phyloP scores from a whole-genome alignment of 2,888 invertebrate genomes.

The Tethea ocularis region DNA sequence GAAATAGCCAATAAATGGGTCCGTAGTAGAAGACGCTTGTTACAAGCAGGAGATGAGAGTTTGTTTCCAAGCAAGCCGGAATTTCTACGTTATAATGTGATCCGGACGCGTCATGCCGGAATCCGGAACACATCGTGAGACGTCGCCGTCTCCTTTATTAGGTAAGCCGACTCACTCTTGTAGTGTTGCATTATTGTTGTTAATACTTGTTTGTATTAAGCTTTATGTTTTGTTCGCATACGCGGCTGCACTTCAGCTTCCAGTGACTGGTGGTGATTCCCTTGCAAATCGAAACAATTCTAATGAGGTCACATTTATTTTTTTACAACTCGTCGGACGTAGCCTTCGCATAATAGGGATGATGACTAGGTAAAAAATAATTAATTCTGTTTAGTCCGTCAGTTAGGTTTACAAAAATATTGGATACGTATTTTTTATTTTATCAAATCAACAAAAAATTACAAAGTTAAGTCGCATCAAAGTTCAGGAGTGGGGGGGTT shows the following conservation, averaged over 20 bases:
- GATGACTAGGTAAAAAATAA: no score
- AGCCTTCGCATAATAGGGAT: no score
- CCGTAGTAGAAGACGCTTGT: conserved; percentile 28
- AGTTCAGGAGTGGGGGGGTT: no score
- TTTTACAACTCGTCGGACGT: no score
- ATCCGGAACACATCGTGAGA: conserved; percentile 20
- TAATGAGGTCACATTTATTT: no score
- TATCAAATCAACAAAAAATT: no score
- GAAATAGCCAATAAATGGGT: neutral
- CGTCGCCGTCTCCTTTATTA: conserved; percentile 6
- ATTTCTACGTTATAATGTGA: conserved; percentile 43
- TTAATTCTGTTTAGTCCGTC: no score
- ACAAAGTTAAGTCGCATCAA: no score
- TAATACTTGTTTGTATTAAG: neutral
- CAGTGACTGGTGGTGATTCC: no score
- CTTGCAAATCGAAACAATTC: no score
- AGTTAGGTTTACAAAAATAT: no score
- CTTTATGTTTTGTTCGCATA: neutral
- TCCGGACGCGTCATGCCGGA: conserved; percentile 42
- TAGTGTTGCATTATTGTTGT: neutral
- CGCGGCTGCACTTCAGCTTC: neutral
- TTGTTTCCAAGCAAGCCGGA: conserved; percentile 41
- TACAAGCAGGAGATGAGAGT: conserved; percentile 49
- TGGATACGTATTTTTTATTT: no score
- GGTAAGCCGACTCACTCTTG: conserved; percentile 3